phyloP scores from a whole-genome alignment of 1,140 invertebrate species.

The Megalopta genalis region DNA sequence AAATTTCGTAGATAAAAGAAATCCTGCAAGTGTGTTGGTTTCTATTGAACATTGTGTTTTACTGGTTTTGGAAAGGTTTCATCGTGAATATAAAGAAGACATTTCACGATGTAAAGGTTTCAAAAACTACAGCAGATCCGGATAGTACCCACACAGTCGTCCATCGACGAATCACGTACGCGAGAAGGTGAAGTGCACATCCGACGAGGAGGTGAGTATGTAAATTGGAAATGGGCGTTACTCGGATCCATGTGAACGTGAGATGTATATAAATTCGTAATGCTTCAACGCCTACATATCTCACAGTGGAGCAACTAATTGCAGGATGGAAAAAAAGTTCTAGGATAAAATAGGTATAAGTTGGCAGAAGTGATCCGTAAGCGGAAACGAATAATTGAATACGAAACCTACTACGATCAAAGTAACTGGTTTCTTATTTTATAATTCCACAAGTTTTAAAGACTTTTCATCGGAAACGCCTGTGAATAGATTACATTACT shows the following conservation, averaged over 20 bases:
- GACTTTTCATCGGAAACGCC: too few relatives aligned
- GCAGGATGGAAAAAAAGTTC: background rate
- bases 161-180: constrained; percentile 36
- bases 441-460: too few relatives aligned
- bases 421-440: too few relatives aligned
- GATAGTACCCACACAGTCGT: background rate
- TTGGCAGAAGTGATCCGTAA: background rate
- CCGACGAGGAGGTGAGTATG: constrained; percentile 5
- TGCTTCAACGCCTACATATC: background rate
- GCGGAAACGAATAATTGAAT: too few relatives aligned
- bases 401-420: too few relatives aligned
- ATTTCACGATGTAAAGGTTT: background rate
- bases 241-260: constrained; percentile 23
- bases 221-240: constrained; percentile 36
- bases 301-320: background rate
- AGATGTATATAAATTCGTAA: constrained; percentile 40
- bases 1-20: too few relatives aligned
- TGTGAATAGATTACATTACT: too few relatives aligned
- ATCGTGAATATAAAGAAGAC: background rate
- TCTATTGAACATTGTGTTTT: too few relatives aligned
- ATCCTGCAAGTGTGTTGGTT: too few relatives aligned
- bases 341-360: background rate
- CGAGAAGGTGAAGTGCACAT: constrained; percentile 25
- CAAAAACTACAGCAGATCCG: background rate
- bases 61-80: too few relatives aligned